phyloP scores from a whole-genome alignment of 2,888 invertebrate genomes.

The Griposia aprilina region DNA sequence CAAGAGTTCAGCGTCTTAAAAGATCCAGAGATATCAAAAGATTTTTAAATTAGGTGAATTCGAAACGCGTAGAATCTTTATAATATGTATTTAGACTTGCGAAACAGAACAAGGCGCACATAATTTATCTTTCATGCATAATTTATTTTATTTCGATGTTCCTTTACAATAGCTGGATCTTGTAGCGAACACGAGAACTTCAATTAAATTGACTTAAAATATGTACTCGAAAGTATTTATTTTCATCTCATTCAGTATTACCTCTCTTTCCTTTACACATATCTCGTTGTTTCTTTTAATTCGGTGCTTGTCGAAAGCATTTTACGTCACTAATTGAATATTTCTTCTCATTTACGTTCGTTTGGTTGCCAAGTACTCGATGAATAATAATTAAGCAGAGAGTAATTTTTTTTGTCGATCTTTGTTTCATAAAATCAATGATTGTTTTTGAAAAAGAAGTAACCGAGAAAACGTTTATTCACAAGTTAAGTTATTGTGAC shows the following conservation, averaged over 20 bases:
- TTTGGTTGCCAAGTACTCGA: constrained; percentile 67
- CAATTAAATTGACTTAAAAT: constrained; percentile 2
- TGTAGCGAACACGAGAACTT: constrained; percentile 5
- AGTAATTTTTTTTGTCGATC: constrained; percentile 64
- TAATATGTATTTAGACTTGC: constrained; percentile 50
- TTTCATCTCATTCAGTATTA: background rate
- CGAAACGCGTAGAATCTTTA: constrained; percentile 60
- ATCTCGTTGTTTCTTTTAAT: constrained; percentile 13
- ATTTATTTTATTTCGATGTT: constrained; percentile 36
- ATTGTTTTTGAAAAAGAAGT: background rate
- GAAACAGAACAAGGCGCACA: constrained; percentile 54
- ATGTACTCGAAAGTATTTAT: background rate
- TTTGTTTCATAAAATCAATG: constrained; percentile 7
- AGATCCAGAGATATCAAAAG: constrained; percentile 49
- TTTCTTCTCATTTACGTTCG: constrained; percentile 66
- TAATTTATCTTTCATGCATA: constrained; percentile 68
- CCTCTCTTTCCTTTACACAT: background rate
- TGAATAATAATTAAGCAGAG: constrained; percentile 78
- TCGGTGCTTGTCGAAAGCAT: background rate
- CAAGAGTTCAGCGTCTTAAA: constrained; percentile 29
- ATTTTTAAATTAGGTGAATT: constrained; percentile 57
- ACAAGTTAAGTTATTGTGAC: background rate
- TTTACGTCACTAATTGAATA: constrained; percentile 74
- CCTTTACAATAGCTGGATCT: constrained; percentile 17
- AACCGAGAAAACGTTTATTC: background rate